Evolutionary conservation across 2,888 invertebrate species (phyloP).

Genomic region (Ganaspis brasiliensis): DNA sequence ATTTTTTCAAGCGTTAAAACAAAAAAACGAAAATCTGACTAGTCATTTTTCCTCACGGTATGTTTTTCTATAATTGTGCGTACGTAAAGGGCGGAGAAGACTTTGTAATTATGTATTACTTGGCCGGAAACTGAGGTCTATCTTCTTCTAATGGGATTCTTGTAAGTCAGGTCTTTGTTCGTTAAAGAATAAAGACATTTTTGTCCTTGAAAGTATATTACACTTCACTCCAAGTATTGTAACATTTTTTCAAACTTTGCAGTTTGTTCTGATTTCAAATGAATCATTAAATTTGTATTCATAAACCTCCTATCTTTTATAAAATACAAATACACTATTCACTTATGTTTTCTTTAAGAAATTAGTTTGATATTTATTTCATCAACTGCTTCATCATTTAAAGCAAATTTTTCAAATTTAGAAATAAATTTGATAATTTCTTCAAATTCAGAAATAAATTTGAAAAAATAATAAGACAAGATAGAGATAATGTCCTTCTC

Average conservation of each 20-base stretch:
- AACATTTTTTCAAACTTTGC: not conserved
- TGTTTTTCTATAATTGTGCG: conserved; percentile 37
- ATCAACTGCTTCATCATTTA: too few relatives aligned
- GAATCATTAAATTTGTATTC: not conserved
- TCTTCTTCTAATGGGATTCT: conserved; percentile 60
- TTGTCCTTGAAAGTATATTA: conserved; percentile 54
- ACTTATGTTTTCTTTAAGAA: too few relatives aligned
- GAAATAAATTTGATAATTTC: too few relatives aligned
- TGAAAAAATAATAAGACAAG: too few relatives aligned
- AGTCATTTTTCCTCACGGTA: not conserved
- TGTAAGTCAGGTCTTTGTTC: conserved; percentile 59
- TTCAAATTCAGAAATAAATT: too few relatives aligned
- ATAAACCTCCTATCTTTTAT: too few relatives aligned
- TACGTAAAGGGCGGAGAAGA: conserved; percentile 53
- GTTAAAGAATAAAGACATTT: conserved; percentile 54
- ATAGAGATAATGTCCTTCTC: not conserved
- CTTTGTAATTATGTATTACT: conserved; percentile 73
- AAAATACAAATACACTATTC: too few relatives aligned
- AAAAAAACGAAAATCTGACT: not conserved
- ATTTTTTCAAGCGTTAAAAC: not conserved
- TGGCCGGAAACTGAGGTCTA: conserved; percentile 70
- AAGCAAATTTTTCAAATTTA: too few relatives aligned
- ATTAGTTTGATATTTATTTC: too few relatives aligned
- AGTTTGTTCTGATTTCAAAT: not conserved
- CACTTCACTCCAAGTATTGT: conserved; percentile 1